Evolutionary conservation across 2,888 invertebrate species (phyloP), one percentile per base, ranked within the genome.

Genomic region (Drosophila suboccidentalis): DNA sequence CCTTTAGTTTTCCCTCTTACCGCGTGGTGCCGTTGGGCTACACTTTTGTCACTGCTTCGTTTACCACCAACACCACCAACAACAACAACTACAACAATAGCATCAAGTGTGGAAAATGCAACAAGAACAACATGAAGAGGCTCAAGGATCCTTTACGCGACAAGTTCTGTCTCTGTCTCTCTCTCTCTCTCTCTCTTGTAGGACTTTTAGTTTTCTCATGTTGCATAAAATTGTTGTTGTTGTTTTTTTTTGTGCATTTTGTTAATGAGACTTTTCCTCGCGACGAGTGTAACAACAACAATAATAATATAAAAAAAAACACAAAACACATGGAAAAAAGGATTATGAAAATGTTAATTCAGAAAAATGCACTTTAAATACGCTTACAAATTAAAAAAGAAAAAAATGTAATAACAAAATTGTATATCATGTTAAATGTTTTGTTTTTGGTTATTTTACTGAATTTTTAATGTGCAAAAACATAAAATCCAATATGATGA

Each of bases 221-320:
- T 67, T 53, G 61, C 54, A 54, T 53, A n/a, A n/a, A n/a, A 38
- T 65, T 49, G n/a, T 41, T 39, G n/a, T 65, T 59, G 29, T 36
- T 44, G 51, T 49, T 71, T 75, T 49, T 71, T 71, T 51, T 66
- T 75, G 62, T 77, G 67, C 80, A 80, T 80, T 80, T 80, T 67
- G 71, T 77, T 80, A 80, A 80, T 80, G 80, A 80, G 80, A 65
- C 73, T 73, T 74, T 64, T 55, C 51, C 46, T 59, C 57, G 50
- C 51, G 44, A 49, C 61, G 58, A 70, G 70, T 54, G 59, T 58
- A 75, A 69, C 22, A 26, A 57, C 43, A 47, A 46, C 26, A 29
- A 38, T 10, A 38, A 17, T 58, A 70, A 77, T 22, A 50, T 22
- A 58, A 38, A 63, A 19, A 47, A 44, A 46, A 1, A 4, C n/a